These are phyloP conservation scores for Chloroceryle amazona DNA, from an alignment of 2,797 vertebrate species.

Conservation along the genomic window DNA sequence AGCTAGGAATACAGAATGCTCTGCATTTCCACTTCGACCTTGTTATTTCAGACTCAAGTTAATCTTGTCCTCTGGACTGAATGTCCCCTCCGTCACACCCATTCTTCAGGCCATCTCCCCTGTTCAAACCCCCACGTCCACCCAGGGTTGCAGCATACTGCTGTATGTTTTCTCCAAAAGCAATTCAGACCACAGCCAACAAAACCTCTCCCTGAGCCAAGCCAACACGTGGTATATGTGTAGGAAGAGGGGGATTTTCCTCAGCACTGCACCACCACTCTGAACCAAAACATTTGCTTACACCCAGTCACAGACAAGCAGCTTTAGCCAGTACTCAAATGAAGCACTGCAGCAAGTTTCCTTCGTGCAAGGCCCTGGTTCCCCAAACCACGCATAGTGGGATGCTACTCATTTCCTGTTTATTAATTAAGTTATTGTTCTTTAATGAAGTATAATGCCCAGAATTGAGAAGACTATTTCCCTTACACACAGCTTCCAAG, in stretches of 20 bases:
- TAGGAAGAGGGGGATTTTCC: background rate
- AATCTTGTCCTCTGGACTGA: background rate
- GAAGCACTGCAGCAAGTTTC: background rate
- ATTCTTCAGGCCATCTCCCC: background rate
- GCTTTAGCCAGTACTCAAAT: background rate
- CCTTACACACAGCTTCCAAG: background rate
- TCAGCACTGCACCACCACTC: background rate
- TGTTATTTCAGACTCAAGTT: background rate
- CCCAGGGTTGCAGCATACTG: background rate
- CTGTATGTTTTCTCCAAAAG: background rate
- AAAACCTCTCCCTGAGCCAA: background rate
- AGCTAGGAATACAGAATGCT: background rate
- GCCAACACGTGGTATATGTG: background rate
- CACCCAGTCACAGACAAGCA: background rate
- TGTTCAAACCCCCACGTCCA: background rate
- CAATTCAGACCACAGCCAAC: background rate
- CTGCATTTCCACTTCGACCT: background rate
- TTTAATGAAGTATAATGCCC: background rate
- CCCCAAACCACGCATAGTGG: background rate
- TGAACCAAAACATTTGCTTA: background rate
- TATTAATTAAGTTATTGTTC: background rate
- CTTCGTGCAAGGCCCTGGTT: background rate
- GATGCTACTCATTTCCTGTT: background rate
- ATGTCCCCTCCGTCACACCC: background rate
- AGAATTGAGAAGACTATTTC: background rate